These are phyloP conservation scores for Stichopus chloronotus DNA, from an alignment of 35 echinoderm and acorn worm species.

Conservation along the genomic window DNA sequence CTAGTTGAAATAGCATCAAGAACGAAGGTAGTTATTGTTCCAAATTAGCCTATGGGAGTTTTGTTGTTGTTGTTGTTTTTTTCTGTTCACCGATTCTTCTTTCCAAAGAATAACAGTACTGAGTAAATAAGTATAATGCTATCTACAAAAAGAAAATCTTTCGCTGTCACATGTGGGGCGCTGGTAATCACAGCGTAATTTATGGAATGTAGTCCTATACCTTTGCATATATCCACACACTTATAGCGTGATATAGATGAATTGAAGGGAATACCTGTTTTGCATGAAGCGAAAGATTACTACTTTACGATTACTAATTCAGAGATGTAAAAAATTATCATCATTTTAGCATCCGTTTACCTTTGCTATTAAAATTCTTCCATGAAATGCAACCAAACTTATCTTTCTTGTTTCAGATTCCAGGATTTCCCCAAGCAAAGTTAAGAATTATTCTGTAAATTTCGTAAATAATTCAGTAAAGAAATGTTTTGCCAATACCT, in stretches of 20 bases:
- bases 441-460: too few relatives aligned
- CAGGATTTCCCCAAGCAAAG: too few relatives aligned
- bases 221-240: too few relatives aligned
- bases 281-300: too few relatives aligned
- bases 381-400: neutral
- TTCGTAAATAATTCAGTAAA: too few relatives aligned
- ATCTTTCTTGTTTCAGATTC: neutral
- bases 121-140: neutral
- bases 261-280: too few relatives aligned
- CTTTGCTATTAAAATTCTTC: neutral
- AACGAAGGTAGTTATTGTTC: neutral
- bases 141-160: neutral
- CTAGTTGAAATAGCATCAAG: neutral
- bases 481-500: neutral
- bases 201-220: neutral
- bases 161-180: neutral
- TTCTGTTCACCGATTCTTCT: neutral
- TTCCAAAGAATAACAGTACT: neutral
- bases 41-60: neutral
- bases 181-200: neutral
- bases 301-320: too few relatives aligned
- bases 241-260: too few relatives aligned
- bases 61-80: neutral
- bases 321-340: too few relatives aligned
- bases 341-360: neutral